Evolutionary conservation across 2,797 vertebrate genomes (phyloP), one percentile per base, ranked within the genome.

Genomic region (Gallinago nigripennis): DNA sequence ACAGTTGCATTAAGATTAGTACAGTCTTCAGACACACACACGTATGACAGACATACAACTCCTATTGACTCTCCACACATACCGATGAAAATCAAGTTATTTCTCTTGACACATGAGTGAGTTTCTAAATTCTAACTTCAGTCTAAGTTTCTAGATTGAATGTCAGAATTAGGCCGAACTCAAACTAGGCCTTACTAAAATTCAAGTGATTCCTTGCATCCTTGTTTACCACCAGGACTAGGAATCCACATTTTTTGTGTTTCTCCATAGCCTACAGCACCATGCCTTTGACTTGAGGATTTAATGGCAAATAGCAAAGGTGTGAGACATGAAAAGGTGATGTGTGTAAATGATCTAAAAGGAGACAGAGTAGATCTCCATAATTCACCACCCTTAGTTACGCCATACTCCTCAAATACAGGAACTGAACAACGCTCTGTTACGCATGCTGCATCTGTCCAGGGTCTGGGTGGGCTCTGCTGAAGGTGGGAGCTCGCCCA

Each of bases 401-500:
- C 9, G 15, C 41, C 8, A 1, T 8, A 2, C 12, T 45, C 11
- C 33, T n/a, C 39, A 71, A 58, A 11, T 31, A 7, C 1, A 0
- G 0, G 7, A 39, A 23, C 45, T 54, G 72, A 14, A 19, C 33
- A 70, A 15, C 1, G 8, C 20, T 48, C 7, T 0, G 11, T 37
- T 10, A 14, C 20, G 30, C 1, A 3, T 3, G 2, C 11, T 14
- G 45, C 0, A 0, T 2, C 18, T 10, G 48, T 1, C n/a, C 13
- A 28, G 9, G 11, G 14, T 1, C 21, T 2, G 16, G 35, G 13
- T 6, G 27, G 48, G 51, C 20, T 10, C 16, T 18, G 30, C 61
- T 28, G 11, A 6, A 17, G 33, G 14, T 0, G 4, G 24, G 41
- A 33, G 21, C 37, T 51, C 18, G 3, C n/a, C 43, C 27, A 1